A percentile compares a stretch with the other conserved stretches of the same genome.
phyloP scores from a whole-genome alignment of 2,888 invertebrate species.

The Eristalis arbustorum region DNA sequence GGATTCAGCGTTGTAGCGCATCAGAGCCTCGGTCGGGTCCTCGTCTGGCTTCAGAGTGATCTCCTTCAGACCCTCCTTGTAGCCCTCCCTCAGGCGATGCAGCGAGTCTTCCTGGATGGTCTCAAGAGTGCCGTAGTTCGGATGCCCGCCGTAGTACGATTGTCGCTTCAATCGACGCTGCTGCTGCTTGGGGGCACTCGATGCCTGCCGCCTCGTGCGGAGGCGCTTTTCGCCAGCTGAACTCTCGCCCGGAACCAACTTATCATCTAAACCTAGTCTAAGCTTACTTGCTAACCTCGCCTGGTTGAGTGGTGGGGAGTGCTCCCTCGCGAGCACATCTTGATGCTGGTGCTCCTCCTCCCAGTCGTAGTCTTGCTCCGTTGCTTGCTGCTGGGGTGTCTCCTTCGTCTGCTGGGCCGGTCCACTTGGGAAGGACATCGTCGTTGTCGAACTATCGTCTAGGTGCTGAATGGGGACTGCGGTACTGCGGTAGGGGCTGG shows the following conservation, averaged over 20 bases:
- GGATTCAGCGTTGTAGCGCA: conserved; percentile 77
- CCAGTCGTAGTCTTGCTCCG: conserved; percentile 27
- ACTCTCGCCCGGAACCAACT: neutral
- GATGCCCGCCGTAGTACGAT: conserved; percentile 59
- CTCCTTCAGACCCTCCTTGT: conserved; percentile 76
- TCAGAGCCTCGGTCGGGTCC: conserved; percentile 76
- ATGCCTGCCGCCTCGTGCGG: conserved; percentile 46
- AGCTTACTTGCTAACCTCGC: conserved; percentile 73
- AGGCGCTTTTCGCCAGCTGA: neutral
- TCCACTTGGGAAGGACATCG: conserved; percentile 44
- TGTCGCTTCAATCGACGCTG: conserved; percentile 25
- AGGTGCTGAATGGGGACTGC: conserved; percentile 18
- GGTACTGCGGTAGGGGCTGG: conserved; percentile 39
- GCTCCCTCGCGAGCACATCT: neutral
- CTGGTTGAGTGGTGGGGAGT: neutral
- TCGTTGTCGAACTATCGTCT: conserved; percentile 35
- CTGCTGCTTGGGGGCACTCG: neutral
- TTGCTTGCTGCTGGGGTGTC: conserved; percentile 5
- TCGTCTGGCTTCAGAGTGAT: conserved; percentile 78
- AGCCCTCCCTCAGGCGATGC: conserved; percentile 75
- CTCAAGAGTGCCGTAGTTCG: conserved; percentile 75
- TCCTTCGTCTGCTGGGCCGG: conserved; percentile 30
- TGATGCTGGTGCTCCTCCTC: conserved; percentile 2
- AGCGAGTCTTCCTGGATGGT: conserved; percentile 76
- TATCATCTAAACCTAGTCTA: conserved; percentile 42